Evolutionary conservation across 2,888 invertebrate species (phyloP).

Genomic region (Lypha dubia): DNA sequence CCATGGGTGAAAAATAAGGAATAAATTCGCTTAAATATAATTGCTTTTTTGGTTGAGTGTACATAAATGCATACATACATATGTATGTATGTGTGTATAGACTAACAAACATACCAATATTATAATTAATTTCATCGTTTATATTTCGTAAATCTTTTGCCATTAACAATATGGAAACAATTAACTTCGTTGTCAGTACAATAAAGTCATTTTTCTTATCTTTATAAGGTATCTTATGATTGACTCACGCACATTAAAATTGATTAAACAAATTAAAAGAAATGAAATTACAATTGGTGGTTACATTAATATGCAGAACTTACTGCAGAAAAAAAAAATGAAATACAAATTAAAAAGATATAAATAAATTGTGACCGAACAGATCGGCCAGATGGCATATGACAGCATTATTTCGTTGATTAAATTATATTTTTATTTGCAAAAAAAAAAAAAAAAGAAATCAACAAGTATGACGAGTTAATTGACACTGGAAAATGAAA

Average conservation of each 20-base stretch:
- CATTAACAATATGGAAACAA: conserved; percentile 31
- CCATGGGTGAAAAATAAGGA: too few species aligned
- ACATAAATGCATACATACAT: too few species aligned
- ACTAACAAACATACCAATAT: not conserved
- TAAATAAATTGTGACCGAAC: conserved; percentile 6
- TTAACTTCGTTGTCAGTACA: conserved; percentile 44
- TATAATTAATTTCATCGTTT: conserved; percentile 22
- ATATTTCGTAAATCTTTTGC: not conserved
- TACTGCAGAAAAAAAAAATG: not conserved
- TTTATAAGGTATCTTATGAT: conserved; percentile 14
- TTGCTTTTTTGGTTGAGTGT: too few species aligned
- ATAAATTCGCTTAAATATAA: too few species aligned
- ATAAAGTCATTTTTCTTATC: conserved; percentile 33
- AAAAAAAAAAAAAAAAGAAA: not conserved
- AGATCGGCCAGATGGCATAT: conserved; percentile 26
- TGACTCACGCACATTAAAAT: conserved; percentile 42
- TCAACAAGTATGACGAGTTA: not conserved
- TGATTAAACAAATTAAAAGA: conserved; percentile 58
- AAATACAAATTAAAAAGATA: not conserved
- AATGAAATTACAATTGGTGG: conserved; percentile 60
- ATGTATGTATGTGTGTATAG: too few species aligned
- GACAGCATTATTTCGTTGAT: conserved; percentile 29
- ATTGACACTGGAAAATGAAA: not conserved
- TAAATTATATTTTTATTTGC: conserved; percentile 2
- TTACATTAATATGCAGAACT: conserved; percentile 35